Evolutionary conservation across 1,140 invertebrate genomes (phyloP).

Genomic region (Apis florea): DNA sequence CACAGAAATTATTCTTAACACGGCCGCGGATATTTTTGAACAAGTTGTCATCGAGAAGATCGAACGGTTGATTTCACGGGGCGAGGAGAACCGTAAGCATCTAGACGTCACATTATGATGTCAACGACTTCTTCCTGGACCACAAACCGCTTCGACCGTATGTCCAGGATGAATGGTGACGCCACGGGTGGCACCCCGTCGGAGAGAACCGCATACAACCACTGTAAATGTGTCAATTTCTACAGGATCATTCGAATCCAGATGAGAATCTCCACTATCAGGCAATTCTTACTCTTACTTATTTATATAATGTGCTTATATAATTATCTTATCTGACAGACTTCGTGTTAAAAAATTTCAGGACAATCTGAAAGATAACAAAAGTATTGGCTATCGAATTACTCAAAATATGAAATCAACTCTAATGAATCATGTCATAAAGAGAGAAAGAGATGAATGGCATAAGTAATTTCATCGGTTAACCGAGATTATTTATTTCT

Average conservation of each 20-base stretch:
- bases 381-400: too few species aligned
- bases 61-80: slow-evolving; percentile 52
- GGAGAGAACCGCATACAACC: slow-evolving; percentile 53
- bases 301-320: not conserved
- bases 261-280: not conserved
- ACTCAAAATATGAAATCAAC: too few species aligned
- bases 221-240: slow-evolving; percentile 69
- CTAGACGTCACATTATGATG: slow-evolving; percentile 63
- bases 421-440: too few species aligned
- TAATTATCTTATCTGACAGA: too few species aligned
- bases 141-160: slow-evolving; percentile 59
- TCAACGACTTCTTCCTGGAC: slow-evolving; percentile 69
- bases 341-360: too few species aligned
- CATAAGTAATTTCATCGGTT: too few species aligned
- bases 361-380: too few species aligned
- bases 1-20: not conserved
- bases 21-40: slow-evolving; percentile 9
- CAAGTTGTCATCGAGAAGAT: slow-evolving; percentile 51
- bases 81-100: slow-evolving; percentile 10
- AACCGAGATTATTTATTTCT: too few species aligned
- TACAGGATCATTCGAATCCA: slow-evolving; percentile 46
- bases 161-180: slow-evolving; percentile 66
- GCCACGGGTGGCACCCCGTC: slow-evolving; percentile 62
- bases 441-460: too few species aligned
- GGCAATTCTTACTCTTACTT: too few species aligned